phyloP scores from a whole-genome alignment of 2,797 vertebrate species.

The Hypotaenidia philippensis region DNA sequence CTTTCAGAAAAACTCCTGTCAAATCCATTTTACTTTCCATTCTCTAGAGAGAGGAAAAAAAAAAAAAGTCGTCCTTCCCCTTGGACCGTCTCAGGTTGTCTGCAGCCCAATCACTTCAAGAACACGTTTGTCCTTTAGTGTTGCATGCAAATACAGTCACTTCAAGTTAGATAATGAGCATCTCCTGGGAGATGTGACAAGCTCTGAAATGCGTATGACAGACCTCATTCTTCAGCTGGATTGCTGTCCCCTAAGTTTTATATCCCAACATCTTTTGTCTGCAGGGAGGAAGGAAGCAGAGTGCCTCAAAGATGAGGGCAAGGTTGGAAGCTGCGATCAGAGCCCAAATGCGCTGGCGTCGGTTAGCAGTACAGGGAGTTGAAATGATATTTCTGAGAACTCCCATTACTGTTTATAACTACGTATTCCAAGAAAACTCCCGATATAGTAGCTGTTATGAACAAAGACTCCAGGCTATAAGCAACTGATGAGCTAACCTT shows the following conservation, averaged over 20 bases:
- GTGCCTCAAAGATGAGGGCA: constrained; percentile 32
- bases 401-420: background rate
- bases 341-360: background rate
- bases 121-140: background rate
- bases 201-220: background rate
- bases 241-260: background rate
- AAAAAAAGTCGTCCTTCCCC: background rate
- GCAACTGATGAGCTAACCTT: background rate
- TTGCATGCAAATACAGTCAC: background rate
- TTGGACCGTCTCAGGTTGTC: background rate
- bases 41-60: background rate
- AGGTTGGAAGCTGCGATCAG: background rate
- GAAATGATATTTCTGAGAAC: constrained; percentile 59
- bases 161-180: background rate
- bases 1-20: background rate
- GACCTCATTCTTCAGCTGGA: background rate
- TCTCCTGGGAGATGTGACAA: constrained; percentile 8
- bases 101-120: background rate
- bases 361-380: background rate
- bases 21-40: background rate
- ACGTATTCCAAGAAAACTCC: constrained; percentile 49
- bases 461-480: background rate
- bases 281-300: background rate
- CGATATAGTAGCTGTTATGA: accelerated
- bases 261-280: background rate